Evolutionary conservation across 2,797 vertebrate species (phyloP).

Genomic region (Lacerta viridis): DNA sequence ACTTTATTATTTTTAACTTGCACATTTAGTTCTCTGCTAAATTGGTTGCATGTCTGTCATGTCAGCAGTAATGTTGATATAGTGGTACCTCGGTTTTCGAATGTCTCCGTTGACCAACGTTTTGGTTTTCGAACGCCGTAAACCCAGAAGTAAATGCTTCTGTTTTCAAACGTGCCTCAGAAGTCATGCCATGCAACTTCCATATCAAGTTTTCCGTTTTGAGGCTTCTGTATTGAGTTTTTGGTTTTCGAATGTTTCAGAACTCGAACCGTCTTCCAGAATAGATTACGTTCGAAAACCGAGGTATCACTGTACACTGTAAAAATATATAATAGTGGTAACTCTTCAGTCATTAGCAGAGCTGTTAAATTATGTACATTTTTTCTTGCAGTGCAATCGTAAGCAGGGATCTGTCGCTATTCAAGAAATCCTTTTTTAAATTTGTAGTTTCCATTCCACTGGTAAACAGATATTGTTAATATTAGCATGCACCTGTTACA

Average conservation of each 20-base stretch:
- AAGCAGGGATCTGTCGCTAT: constrained; percentile 86
- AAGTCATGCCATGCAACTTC: no score
- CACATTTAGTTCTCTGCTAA: neutral
- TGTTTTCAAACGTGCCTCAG: accelerated
- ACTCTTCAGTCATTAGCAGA: neutral
- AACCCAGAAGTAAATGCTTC: no score
- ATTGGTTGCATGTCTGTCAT: neutral
- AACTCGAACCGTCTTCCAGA: no score
- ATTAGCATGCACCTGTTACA: constrained; percentile 43
- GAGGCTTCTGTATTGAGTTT: no score
- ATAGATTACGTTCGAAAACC: no score
- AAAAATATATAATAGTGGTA: neutral
- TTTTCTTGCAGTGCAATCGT: constrained; percentile 86
- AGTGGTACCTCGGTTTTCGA: no score
- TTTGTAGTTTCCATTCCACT: constrained; percentile 86
- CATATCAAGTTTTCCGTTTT: neutral
- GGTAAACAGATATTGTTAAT: constrained; percentile 80
- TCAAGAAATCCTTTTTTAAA: constrained; percentile 87
- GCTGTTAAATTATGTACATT: constrained; percentile 39
- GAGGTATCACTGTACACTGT: neutral
- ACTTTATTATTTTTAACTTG: neutral
- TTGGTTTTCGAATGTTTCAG: no score
- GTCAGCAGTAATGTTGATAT: neutral
- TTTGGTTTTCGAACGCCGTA: no score
- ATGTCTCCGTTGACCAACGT: no score